Evolutionary conservation across 2,797 vertebrate genomes (phyloP).

Genomic region (Coregonus sp.): DNA sequence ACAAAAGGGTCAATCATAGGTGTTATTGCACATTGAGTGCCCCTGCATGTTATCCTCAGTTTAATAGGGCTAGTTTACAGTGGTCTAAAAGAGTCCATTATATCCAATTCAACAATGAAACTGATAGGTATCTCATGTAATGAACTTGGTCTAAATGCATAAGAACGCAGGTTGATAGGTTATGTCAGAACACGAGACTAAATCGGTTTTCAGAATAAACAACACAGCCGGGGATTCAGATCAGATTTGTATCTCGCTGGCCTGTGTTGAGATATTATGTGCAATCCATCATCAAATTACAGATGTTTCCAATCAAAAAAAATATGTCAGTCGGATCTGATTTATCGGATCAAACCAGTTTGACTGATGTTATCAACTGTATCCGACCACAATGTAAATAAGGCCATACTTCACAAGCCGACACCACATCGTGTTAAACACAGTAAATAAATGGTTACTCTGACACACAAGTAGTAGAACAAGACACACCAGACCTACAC

Average conservation of each 20-base stretch:
- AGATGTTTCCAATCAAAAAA: too few species aligned
- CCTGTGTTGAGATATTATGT: not conserved
- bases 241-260: too few species aligned
- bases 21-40: not conserved
- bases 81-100: not conserved
- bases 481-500: not conserved
- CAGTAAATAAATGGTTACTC: constrained; percentile 11
- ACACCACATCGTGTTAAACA: constrained; percentile 6
- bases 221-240: not conserved
- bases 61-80: not conserved
- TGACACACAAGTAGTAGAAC: not conserved
- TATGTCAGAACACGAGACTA: not conserved
- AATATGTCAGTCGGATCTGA: not conserved
- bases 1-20: not conserved
- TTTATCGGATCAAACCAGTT: not conserved
- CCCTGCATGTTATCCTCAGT: not conserved
- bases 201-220: not conserved
- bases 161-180: not conserved
- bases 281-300: too few species aligned
- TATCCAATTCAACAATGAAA: not conserved
- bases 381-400: not conserved
- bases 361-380: not conserved
- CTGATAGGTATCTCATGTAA: not conserved
- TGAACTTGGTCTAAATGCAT: not conserved
- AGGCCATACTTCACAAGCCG: not conserved